These are phyloP conservation scores for Actinopyga echinites DNA, from an alignment of 53 echinoderm and acorn worm genomes.

Conservation along the genomic window DNA sequence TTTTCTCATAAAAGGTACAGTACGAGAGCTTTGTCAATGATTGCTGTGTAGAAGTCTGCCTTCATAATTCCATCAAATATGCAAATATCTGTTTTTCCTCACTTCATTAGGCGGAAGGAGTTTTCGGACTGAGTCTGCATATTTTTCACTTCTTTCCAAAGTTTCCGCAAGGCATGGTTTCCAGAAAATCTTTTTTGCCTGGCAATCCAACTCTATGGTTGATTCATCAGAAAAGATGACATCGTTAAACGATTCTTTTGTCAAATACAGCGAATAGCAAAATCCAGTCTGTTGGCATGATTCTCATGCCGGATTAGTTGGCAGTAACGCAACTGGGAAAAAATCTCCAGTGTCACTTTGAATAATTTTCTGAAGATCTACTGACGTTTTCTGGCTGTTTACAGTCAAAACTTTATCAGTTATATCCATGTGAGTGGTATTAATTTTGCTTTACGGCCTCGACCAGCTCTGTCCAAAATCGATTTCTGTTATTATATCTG, in stretches of 20 bases:
- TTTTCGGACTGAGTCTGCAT: conserved; percentile 2
- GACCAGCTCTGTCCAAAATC: too few relatives aligned
- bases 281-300: conserved; percentile 16
- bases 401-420: background rate
- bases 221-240: conserved; percentile 24
- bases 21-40: too few relatives aligned
- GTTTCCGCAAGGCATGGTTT: background rate
- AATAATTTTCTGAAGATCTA: background rate
- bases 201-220: conserved; percentile 7
- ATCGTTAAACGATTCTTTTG: background rate
- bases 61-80: too few relatives aligned
- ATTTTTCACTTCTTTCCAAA: background rate
- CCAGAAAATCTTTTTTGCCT: conserved; percentile 10
- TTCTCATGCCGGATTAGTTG: conserved; percentile 3
- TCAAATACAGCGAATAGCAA: conserved; percentile 8
- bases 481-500: too few relatives aligned
- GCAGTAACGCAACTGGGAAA: background rate
- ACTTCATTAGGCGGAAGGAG: background rate
- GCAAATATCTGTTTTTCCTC: background rate
- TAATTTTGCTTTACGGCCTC: too few relatives aligned
- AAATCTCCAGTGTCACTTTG: background rate
- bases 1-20: too few relatives aligned
- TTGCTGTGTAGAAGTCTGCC: too few relatives aligned
- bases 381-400: background rate
- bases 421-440: background rate